phyloP scores from a whole-genome alignment of 2,797 vertebrate genomes.

The Anisognathus igniventris region DNA sequence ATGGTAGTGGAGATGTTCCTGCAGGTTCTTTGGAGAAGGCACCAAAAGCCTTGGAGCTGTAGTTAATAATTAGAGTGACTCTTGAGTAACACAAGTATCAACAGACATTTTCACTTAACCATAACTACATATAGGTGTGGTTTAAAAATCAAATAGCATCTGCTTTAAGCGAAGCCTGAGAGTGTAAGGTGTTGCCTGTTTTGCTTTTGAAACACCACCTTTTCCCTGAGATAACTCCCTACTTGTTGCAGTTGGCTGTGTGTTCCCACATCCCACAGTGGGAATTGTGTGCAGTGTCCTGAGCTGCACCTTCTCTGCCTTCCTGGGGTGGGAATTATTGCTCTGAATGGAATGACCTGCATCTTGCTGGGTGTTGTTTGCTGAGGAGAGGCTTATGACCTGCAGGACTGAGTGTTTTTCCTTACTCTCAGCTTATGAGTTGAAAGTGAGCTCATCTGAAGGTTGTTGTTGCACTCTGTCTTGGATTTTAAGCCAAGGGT shows the following conservation, averaged over 20 bases:
- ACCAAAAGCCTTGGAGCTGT: background rate
- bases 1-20: background rate
- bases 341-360: background rate
- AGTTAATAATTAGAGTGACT: background rate
- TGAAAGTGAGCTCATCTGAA: background rate
- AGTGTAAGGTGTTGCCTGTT: background rate
- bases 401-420: background rate
- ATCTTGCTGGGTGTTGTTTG: background rate
- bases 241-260: background rate
- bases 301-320: background rate
- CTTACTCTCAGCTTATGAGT: background rate
- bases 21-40: background rate
- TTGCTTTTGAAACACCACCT: fast-evolving
- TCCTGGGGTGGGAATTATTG: background rate
- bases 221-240: background rate
- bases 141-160: background rate
- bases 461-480: background rate
- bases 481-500: background rate
- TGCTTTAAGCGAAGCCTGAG: background rate
- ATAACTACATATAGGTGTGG: background rate
- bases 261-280: fast-evolving
- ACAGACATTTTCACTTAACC: background rate
- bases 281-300: background rate
- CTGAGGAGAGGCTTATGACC: background rate
- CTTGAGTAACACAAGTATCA: background rate